Percentiles rank a stretch among this genome's conserved stretches.
Conservation (phyloP, 2,113 vertebrate species). For the Garra rufa region DNA sequence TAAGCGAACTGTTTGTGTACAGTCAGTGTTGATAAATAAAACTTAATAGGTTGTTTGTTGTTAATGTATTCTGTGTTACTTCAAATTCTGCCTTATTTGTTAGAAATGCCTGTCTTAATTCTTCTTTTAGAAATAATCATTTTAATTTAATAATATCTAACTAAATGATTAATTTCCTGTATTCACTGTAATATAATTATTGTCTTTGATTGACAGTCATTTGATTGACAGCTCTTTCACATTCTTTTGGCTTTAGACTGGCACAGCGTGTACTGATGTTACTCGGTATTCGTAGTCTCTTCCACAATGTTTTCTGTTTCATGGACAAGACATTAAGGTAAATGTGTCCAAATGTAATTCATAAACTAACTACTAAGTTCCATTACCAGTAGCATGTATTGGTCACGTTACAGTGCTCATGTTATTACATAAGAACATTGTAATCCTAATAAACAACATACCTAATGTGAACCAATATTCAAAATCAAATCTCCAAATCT, state of each 20-base stretch:
- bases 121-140: not conserved
- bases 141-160: not conserved
- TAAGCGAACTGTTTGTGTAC: not conserved
- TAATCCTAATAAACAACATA: not conserved
- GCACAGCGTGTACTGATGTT: conserved; percentile 61
- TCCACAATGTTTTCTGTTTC: conserved; percentile 64
- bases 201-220: conserved; percentile 1
- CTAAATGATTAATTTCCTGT: not conserved
- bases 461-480: not conserved
- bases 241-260: conserved; percentile 62
- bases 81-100: not conserved
- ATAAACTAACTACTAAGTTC: not conserved
- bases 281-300: conserved; percentile 61
- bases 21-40: not conserved
- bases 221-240: conserved; percentile 9
- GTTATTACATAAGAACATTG: not conserved
- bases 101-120: not conserved
- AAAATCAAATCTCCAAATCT: not conserved
- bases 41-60: not conserved
- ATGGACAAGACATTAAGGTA: conserved; percentile 71
- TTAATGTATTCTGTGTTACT: conserved; percentile 6
- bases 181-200: not conserved
- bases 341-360: not conserved
- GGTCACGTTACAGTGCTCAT: conserved; percentile 6
- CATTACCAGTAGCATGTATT: not conserved